A percentile compares a stretch with the other conserved stretches of the same genome.
phyloP scores from a whole-genome alignment of 2,888 invertebrate genomes.

The Syrphus vitripennis region DNA sequence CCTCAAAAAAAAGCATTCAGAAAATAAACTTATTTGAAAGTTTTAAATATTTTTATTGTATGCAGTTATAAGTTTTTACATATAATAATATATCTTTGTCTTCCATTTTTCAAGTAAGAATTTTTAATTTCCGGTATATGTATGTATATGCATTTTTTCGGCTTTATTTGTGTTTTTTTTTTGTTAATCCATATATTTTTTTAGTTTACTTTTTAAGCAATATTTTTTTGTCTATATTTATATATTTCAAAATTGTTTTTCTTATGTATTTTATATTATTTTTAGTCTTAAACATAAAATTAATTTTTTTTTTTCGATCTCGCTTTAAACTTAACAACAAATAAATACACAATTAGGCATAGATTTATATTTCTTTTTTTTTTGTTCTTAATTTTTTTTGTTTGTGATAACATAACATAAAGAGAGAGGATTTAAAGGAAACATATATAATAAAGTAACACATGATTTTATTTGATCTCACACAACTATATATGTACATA shows the following conservation, averaged over 20 bases:
- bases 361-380: slow-evolving; percentile 37
- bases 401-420: slow-evolving; percentile 42
- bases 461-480: slow-evolving; percentile 16
- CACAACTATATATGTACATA: slow-evolving; percentile 25
- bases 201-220: slow-evolving; percentile 55
- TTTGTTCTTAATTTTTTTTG: slow-evolving; percentile 11
- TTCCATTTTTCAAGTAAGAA: slow-evolving; percentile 63
- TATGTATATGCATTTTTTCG: slow-evolving; percentile 35
- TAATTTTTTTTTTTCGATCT: slow-evolving; percentile 54
- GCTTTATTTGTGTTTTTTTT: slow-evolving; percentile 18
- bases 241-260: slow-evolving; percentile 39
- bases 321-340: slow-evolving; percentile 73
- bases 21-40: neutral
- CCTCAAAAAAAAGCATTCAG: no score
- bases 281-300: slow-evolving; percentile 60
- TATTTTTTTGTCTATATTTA: slow-evolving; percentile 58
- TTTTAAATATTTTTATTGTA: slow-evolving; percentile 46
- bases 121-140: slow-evolving; percentile 52
- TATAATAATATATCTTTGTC: slow-evolving; percentile 62
- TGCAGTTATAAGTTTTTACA: slow-evolving; percentile 61
- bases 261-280: neutral
- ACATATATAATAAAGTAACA: slow-evolving; percentile 53
- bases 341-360: slow-evolving; percentile 72
- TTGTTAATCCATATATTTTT: slow-evolving; percentile 27
- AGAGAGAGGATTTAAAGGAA: slow-evolving; percentile 57